Evolutionary conservation across 2,888 invertebrate genomes (phyloP), one percentile per base, ranked within the genome.

Genomic region (Teleogryllus oceanicus): DNA sequence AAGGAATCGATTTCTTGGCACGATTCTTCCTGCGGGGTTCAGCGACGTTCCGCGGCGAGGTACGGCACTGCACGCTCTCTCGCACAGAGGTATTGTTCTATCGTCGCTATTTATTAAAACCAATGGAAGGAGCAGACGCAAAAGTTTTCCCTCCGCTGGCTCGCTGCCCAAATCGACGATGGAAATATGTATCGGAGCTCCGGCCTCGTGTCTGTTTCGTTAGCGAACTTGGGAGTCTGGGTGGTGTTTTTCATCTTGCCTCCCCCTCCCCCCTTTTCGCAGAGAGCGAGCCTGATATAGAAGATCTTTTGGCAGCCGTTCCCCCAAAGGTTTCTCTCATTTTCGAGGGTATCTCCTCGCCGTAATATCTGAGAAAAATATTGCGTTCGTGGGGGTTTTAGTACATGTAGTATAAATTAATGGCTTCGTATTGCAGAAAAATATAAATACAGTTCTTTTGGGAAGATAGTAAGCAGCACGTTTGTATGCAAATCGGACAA

Each of bases 101-200:
- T 62, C 62, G 62, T 13, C n/a, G 62, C 62, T 62, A 62, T 62
- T 62, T 62, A 62, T 62, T 62, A 62, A 62, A 62, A 62, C 16
- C 62, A 62, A 62, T 62, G 62, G 62, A 12, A 62, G 62, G 13
- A n/a, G 62, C 62, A 5, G 62, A 62, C 62, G 62, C n/a, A n/a
- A 0, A 62, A 62, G 62, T 62, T 62, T 62, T 62, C 62, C 11
- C n/a, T 13, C 62, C 13, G 62, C n/a, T 62, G 62, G 62, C 62
- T 5, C 62, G 62, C n/a, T 62, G 62, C 62, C 62, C 62, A 62
- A 8, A 62, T 62, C 62, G 62, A 8, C 62, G 62, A 62, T 13
- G 62, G 62, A 62, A 62, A 62, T 62, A 62, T 62, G 62, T 62
- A 62, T 62, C 62, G 62, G 62, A 62, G n/a, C 62, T 62, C 62